phyloP scores from a whole-genome alignment of 2,888 invertebrate genomes.

The Eupeodes latifasciatus region DNA sequence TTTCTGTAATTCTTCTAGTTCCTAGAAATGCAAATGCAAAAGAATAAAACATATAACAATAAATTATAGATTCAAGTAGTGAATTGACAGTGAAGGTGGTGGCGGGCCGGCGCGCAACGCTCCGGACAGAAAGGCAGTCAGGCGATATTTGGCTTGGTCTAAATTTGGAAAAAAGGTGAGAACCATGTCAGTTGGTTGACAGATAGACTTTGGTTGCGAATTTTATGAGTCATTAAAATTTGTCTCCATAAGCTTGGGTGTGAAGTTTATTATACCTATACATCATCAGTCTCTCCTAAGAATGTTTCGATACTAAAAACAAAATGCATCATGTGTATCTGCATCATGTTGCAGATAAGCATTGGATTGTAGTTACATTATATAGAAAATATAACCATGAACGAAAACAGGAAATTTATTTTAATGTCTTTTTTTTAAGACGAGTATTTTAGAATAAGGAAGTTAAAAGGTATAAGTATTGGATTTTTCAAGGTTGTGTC shows the following conservation, averaged over 20 bases:
- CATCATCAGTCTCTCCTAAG: too few relatives aligned
- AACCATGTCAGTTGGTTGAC: constrained; percentile 46
- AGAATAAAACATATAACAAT: constrained; percentile 22
- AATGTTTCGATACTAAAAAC: neutral
- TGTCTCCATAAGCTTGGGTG: constrained; percentile 23
- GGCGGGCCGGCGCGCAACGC: neutral
- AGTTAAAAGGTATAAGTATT: neutral
- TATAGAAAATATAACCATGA: constrained; percentile 6
- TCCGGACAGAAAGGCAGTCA: neutral
- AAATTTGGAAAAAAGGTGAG: constrained; percentile 71
- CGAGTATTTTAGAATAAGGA: constrained; percentile 20
- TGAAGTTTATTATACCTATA: neutral
- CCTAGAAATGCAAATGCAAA: constrained; percentile 64
- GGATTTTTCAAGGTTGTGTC: constrained; percentile 1
- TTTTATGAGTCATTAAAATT: constrained; percentile 64
- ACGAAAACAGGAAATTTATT: constrained; percentile 30
- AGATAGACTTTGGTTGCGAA: constrained; percentile 26
- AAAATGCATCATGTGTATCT: constrained; percentile 18
- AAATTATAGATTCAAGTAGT: constrained; percentile 61
- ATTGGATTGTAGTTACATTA: neutral
- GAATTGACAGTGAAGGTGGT: constrained; percentile 36
- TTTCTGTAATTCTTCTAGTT: constrained; percentile 57
- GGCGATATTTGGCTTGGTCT: constrained; percentile 48
- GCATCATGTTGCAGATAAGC: constrained; percentile 28
- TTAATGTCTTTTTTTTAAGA: constrained; percentile 19